Evolutionary conservation across 2,888 invertebrate genomes (phyloP).

Genomic region (Hesperia comma): DNA sequence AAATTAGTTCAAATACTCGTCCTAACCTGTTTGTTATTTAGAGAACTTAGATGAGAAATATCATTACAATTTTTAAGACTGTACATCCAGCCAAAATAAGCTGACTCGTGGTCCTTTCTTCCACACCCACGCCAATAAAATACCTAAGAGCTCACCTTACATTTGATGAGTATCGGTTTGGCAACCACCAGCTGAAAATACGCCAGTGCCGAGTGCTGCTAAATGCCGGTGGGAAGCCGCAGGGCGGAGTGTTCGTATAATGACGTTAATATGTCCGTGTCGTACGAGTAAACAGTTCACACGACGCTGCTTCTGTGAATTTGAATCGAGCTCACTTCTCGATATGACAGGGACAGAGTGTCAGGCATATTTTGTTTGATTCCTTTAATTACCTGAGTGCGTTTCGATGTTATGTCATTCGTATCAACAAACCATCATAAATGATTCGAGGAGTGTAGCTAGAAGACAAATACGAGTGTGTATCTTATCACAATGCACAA

Average conservation of each 20-base stretch:
- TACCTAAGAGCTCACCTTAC: constrained; percentile 1
- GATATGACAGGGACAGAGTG: constrained; percentile 18
- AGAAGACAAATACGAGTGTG: no score
- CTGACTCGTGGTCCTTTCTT: not conserved
- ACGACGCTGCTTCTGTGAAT: constrained; percentile 21
- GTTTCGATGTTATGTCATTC: not conserved
- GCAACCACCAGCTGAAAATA: constrained; percentile 19
- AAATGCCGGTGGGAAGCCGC: constrained; percentile 34
- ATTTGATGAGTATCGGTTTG: constrained; percentile 17
- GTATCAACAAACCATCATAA: no score
- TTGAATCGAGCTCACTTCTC: constrained; percentile 1
- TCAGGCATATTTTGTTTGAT: not conserved
- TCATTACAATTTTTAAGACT: no score
- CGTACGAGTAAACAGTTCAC: constrained; percentile 22
- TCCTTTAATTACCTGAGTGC: not conserved
- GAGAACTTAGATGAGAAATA: no score
- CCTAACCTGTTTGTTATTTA: no score
- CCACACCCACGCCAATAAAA: not conserved
- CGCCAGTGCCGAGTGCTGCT: constrained; percentile 17
- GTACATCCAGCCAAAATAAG: no score
- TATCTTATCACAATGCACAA: no score
- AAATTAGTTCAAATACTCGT: no score
- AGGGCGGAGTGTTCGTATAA: constrained; percentile 31
- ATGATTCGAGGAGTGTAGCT: no score
- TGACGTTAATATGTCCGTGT: constrained; percentile 29